Base-by-base conservation (phyloP, 2,888 invertebrate genomes). In the Brachylomia viminalis region DNA sequence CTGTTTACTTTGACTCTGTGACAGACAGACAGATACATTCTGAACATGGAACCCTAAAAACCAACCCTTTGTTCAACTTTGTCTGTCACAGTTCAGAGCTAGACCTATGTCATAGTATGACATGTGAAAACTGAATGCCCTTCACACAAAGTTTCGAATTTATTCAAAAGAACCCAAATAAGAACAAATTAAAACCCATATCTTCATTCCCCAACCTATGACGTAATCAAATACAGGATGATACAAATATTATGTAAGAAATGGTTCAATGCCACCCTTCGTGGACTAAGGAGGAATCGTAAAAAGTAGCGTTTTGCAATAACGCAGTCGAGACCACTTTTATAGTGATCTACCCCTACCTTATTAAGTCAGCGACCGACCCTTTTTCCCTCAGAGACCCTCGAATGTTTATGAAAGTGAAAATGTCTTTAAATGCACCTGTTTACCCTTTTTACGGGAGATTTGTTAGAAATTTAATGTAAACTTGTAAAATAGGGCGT, bases 381-480 rank as follows among this genome's bases (percentile, higher is more conserved):
- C 93, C 91, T 93, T 92, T 77, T 91, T 91, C 62, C 83, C 79
- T 80, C 86, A 38, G 58, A 68, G 85, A 82, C 86, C 85, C 89
- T 90, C 86, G 85, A 92, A 93, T 92, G 92, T 92, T 94, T 93
- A 94, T 93, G 91, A 93, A 93, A 92, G 93, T 92, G 92, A 93
- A 90, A 94, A 94, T 92, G 91, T 92, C 91, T 90, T 94, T 92
- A 92, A 93, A 91, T 93, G 92, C 95, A 95, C 94, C 94, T 95
- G 94, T 92, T 93, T 91, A 88, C 90, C 89, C 72, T 56, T 84
- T 88, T 91, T 90, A 90, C 89, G 77, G 83, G 79, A 88, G 86
- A 90, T 91, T 90, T 87, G 80, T 78, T 86, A 80, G 86, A 90
- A 91, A 90, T 89, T 89, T 87, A 89, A 87, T 86, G 83, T 61